Conservation (phyloP, 2,888 invertebrate genomes). For the Rhorus exstirpatorius region DNA sequence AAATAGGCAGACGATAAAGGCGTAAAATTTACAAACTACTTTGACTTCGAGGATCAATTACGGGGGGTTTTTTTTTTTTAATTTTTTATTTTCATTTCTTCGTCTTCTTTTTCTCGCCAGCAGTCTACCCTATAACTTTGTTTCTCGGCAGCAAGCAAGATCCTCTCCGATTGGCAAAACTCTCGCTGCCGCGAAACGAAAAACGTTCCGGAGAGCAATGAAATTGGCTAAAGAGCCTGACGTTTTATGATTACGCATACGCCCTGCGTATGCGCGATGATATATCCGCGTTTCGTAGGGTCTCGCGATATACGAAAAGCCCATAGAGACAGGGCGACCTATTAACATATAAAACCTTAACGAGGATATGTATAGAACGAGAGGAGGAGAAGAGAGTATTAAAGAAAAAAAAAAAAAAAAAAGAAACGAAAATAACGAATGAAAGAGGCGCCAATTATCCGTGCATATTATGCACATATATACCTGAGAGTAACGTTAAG, state of each 20-base stretch:
- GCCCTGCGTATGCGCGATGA: too few relatives aligned
- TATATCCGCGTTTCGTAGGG: neutral
- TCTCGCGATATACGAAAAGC: too few relatives aligned
- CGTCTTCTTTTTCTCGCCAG: neutral
- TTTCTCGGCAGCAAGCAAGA: neutral
- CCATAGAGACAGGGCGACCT: constrained; percentile 58
- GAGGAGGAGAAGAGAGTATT: constrained; percentile 19
- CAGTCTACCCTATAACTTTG: neutral
- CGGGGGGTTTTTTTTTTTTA: constrained; percentile 7
- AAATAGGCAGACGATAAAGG: constrained; percentile 2
- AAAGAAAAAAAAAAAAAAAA: constrained; percentile 27
- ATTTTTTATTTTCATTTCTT: too few relatives aligned
- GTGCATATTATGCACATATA: constrained; percentile 35
- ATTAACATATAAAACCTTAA: constrained; percentile 77
- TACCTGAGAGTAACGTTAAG: constrained; percentile 55
- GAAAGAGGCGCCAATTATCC: constrained; percentile 67
- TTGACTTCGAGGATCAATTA: constrained; percentile 5
- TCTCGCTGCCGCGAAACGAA: neutral
- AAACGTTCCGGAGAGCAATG: neutral
- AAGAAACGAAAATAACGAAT: constrained; percentile 47
- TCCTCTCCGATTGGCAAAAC: neutral
- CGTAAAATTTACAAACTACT: neutral
- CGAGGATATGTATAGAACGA: constrained; percentile 62
- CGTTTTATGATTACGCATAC: too few relatives aligned
- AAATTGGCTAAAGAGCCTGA: neutral